Evolutionary conservation across 2,797 vertebrate genomes (phyloP).

Genomic region (Staurois parvus): DNA sequence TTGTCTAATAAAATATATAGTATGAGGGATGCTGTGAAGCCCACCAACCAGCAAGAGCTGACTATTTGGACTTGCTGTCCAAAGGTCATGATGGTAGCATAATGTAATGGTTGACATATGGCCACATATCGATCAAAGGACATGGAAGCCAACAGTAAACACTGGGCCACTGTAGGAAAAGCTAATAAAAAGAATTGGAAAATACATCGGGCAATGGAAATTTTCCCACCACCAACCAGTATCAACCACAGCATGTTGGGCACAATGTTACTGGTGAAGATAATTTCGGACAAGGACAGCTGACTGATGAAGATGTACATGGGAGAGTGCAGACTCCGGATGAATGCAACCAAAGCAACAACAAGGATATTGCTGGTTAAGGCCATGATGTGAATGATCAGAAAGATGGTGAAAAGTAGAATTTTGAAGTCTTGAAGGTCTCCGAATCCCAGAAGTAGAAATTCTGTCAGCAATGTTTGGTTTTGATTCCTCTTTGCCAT

Average conservation of each 20-base stretch:
- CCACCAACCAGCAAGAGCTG: constrained; percentile 1
- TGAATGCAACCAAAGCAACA: constrained; percentile 4
- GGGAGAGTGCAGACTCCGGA: constrained; percentile 29
- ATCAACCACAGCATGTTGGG: constrained; percentile 31
- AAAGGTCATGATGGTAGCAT: constrained; percentile 41
- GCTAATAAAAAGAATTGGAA: constrained; percentile 38
- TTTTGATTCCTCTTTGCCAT: too few species aligned
- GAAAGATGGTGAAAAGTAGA: constrained; percentile 25
- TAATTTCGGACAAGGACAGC: constrained; percentile 25
- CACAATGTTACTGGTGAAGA: constrained; percentile 36
- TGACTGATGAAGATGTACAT: constrained; percentile 61
- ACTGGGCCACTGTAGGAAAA: constrained; percentile 57
- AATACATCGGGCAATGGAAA: constrained; percentile 11
- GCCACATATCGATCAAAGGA: constrained; percentile 49
- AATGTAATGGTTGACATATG: constrained; percentile 53
- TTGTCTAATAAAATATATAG: constrained; percentile 32
- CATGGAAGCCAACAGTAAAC: constrained; percentile 53
- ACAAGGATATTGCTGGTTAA: constrained; percentile 37
- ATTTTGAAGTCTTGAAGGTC: neutral
- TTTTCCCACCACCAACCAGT: neutral
- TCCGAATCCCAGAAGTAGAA: neutral
- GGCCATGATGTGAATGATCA: constrained; percentile 12
- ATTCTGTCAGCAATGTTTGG: constrained; percentile 15
- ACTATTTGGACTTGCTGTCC: constrained; percentile 8
- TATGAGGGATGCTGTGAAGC: neutral